These are phyloP conservation scores for Macrotus californicus DNA, from an alignment of 2,113 vertebrate genomes.

Conservation along the genomic window DNA sequence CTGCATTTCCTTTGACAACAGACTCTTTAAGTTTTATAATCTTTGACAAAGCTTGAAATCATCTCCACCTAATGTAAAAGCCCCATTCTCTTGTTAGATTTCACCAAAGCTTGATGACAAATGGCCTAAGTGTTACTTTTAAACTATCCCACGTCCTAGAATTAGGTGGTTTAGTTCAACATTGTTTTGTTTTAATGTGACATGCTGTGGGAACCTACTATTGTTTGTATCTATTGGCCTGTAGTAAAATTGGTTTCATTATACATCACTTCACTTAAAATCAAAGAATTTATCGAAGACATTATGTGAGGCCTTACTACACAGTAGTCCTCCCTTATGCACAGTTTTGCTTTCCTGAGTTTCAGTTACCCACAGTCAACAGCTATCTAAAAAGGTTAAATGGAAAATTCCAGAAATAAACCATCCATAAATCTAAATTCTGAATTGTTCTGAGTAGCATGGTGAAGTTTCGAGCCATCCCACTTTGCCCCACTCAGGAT, in stretches of 20 bases:
- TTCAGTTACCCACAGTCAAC: background rate
- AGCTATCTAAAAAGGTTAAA: background rate
- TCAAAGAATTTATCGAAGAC: background rate
- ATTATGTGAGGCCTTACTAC: background rate
- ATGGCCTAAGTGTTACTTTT: background rate
- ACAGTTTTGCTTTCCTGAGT: background rate
- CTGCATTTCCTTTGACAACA: background rate
- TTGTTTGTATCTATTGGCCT: background rate
- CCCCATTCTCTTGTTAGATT: background rate
- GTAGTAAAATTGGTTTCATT: background rate
- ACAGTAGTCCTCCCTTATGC: background rate
- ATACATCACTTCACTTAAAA: background rate
- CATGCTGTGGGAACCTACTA: background rate
- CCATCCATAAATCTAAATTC: background rate
- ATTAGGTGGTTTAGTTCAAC: background rate
- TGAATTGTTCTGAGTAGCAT: background rate
- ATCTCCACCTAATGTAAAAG: background rate
- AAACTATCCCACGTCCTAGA: background rate
- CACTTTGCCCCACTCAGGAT: background rate
- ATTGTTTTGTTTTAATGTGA: background rate
- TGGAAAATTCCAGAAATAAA: background rate
- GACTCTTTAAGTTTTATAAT: background rate
- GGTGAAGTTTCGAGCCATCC: background rate
- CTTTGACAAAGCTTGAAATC: background rate
- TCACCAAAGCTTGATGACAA: background rate